Evolutionary conservation across 2,797 vertebrate species (phyloP), one percentile per base, ranked within the genome.

Genomic region (Takifugu ocellatus): DNA sequence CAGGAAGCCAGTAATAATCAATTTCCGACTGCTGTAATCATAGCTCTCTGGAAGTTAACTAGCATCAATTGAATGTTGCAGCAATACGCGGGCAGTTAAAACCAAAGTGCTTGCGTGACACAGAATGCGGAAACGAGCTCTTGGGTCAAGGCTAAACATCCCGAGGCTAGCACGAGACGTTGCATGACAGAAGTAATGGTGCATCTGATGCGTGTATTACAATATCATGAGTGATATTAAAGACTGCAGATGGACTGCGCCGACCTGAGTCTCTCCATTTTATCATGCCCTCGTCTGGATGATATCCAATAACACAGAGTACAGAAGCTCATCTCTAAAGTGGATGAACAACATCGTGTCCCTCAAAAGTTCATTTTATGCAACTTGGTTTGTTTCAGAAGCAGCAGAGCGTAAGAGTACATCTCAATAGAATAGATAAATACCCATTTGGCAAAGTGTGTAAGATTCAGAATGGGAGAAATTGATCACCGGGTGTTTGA

Each of bases 21-120:
- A 90, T 91, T 91, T 88, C 85, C 87, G 85, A 82, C 88, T 78
- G 87, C 84, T 88, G 89, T 91, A 90, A 91, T 92, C 90, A 90
- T 84, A 83, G 81, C 75, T 84, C 87, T 89, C 82, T 87, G 74
- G 79, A 82, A 84, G 87, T 91, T 90, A 91, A 92, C 89, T 89
- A 90, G 78, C 78, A 81, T 79, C 70, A 85, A 82, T 78, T 82
- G 75, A 87, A 75, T 59, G 70, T 82, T 82, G 72, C 63, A 14
- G 68, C 71, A 69, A 69, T 58, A 63, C 24, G 53, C 67, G 68
- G 70, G 71, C 51, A 54, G 75, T 14, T 39, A 39, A 39, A 39
- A 39, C 14, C 36, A n/a, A 17, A 46, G 16, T 10, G n/a, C 16
- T 46, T 5, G 44, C n/a, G 17, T 33, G 31, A 33, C 31, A 33